Conservation (phyloP, 1,140 invertebrate genomes). For the Drosophila baimaii region DNA sequence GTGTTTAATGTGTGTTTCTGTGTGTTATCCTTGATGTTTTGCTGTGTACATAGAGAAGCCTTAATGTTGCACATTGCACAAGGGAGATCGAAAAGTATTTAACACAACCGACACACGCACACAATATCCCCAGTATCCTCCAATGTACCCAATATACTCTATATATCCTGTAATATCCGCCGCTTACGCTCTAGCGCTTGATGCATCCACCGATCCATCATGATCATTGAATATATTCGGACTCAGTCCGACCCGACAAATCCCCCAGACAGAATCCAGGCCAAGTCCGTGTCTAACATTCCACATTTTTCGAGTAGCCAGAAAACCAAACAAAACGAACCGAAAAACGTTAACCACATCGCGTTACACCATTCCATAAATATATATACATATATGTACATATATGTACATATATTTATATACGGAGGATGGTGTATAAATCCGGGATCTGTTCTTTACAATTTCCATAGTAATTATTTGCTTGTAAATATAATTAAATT, state of each 20-base stretch:
- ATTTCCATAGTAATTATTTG: neutral
- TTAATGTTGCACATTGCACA: slow-evolving; percentile 32
- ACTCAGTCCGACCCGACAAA: neutral
- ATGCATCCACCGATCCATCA: slow-evolving; percentile 25
- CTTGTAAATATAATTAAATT: neutral
- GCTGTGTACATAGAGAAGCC: slow-evolving; percentile 25
- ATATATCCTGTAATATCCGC: slow-evolving; percentile 1
- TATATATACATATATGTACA: neutral
- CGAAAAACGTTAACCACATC: slow-evolving; percentile 16
- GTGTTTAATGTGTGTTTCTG: slow-evolving; percentile 27
- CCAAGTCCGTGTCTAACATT: slow-evolving; percentile 20
- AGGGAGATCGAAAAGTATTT: neutral
- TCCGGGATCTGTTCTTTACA: neutral
- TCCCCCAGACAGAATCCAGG: neutral
- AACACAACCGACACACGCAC: slow-evolving; percentile 9
- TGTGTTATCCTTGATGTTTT: slow-evolving; percentile 16
- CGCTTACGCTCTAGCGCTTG: slow-evolving; percentile 8
- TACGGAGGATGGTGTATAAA: no score
- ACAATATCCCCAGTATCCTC: neutral
- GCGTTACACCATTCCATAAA: neutral
- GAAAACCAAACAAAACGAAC: slow-evolving; percentile 29
- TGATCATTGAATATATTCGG: slow-evolving; percentile 12
- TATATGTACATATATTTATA: neutral
- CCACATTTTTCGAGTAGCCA: slow-evolving; percentile 31
- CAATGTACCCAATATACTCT: neutral